Conservation (phyloP, 1,140 invertebrate genomes). For the Geopemphigus sp. region DNA sequence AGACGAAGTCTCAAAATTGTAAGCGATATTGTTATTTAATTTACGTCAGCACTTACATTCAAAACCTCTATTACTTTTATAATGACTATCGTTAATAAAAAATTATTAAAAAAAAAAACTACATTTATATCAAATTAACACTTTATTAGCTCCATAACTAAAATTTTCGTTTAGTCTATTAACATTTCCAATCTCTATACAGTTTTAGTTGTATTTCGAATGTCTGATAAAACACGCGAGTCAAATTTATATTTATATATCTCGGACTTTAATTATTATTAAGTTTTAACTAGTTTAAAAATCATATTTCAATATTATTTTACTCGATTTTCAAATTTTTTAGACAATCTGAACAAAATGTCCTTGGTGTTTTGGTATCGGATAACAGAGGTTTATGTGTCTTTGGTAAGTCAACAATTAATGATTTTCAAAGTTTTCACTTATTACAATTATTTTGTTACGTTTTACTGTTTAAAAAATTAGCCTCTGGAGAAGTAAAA, state of each 20-base stretch:
- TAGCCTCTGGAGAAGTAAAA: conserved; percentile 21
- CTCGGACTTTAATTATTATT: too few species aligned
- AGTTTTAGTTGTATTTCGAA: neutral
- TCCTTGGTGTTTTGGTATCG: conserved; percentile 28
- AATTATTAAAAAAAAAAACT: too few species aligned
- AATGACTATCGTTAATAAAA: too few species aligned
- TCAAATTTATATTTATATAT: neutral
- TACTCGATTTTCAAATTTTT: neutral
- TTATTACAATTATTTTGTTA: neutral
- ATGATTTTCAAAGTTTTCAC: neutral
- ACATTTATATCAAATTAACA: neutral
- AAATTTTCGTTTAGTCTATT: neutral
- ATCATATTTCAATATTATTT: neutral
- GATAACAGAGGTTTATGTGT: conserved; percentile 17
- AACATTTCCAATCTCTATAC: neutral
- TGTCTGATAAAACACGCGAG: neutral
- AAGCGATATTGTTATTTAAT: neutral
- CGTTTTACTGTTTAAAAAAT: neutral
- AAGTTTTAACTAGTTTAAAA: too few species aligned
- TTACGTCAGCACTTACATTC: neutral
- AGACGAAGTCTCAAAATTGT: conserved; percentile 39
- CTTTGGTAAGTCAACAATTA: conserved; percentile 20
- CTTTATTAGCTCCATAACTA: neutral
- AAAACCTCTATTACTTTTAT: neutral
- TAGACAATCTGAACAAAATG: conserved; percentile 38